These are phyloP conservation scores for Hippocampus comes DNA, from an alignment of 2,113 vertebrate genomes.

Conservation along the genomic window DNA sequence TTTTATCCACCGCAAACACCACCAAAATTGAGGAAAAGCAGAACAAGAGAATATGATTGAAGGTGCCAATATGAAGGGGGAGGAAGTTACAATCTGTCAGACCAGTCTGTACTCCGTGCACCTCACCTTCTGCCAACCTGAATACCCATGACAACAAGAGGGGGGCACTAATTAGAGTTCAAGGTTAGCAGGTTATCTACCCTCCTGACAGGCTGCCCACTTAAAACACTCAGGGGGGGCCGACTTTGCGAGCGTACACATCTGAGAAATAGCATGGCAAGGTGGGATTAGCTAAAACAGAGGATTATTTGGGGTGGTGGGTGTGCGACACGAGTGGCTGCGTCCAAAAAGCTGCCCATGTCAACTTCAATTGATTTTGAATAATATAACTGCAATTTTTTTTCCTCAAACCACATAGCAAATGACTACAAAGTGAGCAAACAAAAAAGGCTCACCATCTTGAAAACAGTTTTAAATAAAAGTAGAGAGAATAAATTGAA, in stretches of 20 bases:
- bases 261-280: conserved; percentile 22
- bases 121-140: conserved; percentile 45
- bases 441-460: conserved; percentile 15
- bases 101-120: conserved; percentile 46
- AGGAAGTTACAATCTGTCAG: conserved; percentile 59
- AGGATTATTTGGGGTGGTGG: conserved; percentile 19
- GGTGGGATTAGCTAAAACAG: conserved; percentile 5
- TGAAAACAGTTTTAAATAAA: too few relatives aligned
- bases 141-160: conserved; percentile 48
- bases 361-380: not conserved
- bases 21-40: conserved; percentile 29
- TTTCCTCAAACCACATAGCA: not conserved
- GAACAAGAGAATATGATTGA: conserved; percentile 46
- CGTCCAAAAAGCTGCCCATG: not conserved
- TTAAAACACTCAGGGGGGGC: conserved; percentile 13
- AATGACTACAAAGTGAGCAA: conserved; percentile 34
- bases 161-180: conserved; percentile 51
- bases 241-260: not conserved
- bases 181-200: conserved; percentile 70
- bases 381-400: not conserved
- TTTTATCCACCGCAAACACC: conserved; percentile 7
- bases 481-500: not conserved
- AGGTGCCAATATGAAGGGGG: conserved; percentile 40
- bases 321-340: not conserved
- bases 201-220: conserved; percentile 52